A percentile compares a stretch with the other conserved stretches of the same genome.
Conservation (phyloP, 2,888 invertebrate genomes). For the Phaonia tiefii region DNA sequence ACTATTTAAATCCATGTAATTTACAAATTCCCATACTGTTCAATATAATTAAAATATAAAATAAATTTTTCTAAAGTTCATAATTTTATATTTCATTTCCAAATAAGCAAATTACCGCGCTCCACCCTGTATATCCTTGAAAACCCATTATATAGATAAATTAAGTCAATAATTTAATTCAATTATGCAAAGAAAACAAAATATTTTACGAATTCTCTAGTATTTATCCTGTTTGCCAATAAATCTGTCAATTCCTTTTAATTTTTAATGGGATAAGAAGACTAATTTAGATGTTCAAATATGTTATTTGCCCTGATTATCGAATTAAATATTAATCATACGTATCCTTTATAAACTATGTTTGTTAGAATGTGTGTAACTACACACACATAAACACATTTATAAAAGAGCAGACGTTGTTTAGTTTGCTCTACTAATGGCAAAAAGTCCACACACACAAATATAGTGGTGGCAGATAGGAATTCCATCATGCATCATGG, state of each 20-base stretch:
- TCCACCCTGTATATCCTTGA: too few species aligned
- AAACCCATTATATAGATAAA: too few species aligned
- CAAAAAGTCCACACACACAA: too few species aligned
- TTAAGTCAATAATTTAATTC: constrained; percentile 1
- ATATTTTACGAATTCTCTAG: neutral
- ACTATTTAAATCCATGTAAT: too few species aligned
- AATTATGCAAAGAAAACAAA: constrained; percentile 9
- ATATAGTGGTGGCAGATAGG: constrained; percentile 3
- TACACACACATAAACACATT: neutral
- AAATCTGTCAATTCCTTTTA: constrained; percentile 1
- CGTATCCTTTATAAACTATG: neutral
- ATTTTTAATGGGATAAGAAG: neutral
- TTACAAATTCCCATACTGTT: too few species aligned
- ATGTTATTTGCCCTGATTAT: neutral
- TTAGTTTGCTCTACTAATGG: neutral
- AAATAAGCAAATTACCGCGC: too few species aligned
- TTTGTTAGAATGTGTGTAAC: neutral
- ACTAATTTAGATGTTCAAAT: constrained; percentile 3
- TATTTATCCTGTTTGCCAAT: too few species aligned
- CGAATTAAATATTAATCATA: constrained; percentile 29
- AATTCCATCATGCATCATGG: constrained; percentile 3
- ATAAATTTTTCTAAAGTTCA: too few species aligned
- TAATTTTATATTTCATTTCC: too few species aligned
- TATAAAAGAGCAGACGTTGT: neutral
- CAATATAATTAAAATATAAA: too few species aligned